phyloP scores from a whole-genome alignment of 2,113 vertebrate genomes.

The Pipra filicauda region DNA sequence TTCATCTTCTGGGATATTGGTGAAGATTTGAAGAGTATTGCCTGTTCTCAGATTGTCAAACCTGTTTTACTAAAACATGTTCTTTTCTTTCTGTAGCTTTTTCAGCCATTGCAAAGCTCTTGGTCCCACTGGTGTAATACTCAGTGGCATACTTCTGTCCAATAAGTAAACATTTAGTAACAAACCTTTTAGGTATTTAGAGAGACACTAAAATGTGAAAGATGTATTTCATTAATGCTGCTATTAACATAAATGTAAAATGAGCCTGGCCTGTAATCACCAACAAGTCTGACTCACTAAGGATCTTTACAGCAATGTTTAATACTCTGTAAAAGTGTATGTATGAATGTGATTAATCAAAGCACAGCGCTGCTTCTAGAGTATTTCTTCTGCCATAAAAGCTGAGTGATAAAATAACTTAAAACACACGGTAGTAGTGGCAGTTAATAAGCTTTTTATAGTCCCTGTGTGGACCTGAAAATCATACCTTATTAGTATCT shows the following conservation, averaged over 20 bases:
- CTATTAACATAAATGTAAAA: slow-evolving; percentile 72
- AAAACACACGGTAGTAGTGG: slow-evolving; percentile 64
- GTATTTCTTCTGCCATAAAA: slow-evolving; percentile 70
- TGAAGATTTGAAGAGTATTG: background rate
- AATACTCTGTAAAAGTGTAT: slow-evolving; percentile 62
- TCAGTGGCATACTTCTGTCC: background rate
- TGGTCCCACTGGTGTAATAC: background rate
- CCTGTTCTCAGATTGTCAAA: background rate
- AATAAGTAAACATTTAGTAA: slow-evolving; percentile 74
- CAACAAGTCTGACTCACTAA: slow-evolving; percentile 67
- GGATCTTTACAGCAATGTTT: slow-evolving; percentile 58
- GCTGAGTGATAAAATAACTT: slow-evolving; percentile 74
- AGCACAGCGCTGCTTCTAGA: slow-evolving; percentile 56
- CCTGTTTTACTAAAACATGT: background rate
- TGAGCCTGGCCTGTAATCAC: slow-evolving; percentile 71
- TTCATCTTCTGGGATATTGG: background rate
- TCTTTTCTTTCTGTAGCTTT: background rate
- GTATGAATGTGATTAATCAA: slow-evolving; percentile 80
- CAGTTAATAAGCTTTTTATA: slow-evolving; percentile 79
- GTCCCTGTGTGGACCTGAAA: slow-evolving; percentile 77
- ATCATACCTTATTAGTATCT: slow-evolving; percentile 81
- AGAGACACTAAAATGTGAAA: slow-evolving; percentile 70
- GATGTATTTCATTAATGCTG: slow-evolving; percentile 72
- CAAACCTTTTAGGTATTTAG: slow-evolving; percentile 71
- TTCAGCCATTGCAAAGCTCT: background rate